Conservation (phyloP, 2,113 vertebrate species). For the Synchiropus splendidus region DNA sequence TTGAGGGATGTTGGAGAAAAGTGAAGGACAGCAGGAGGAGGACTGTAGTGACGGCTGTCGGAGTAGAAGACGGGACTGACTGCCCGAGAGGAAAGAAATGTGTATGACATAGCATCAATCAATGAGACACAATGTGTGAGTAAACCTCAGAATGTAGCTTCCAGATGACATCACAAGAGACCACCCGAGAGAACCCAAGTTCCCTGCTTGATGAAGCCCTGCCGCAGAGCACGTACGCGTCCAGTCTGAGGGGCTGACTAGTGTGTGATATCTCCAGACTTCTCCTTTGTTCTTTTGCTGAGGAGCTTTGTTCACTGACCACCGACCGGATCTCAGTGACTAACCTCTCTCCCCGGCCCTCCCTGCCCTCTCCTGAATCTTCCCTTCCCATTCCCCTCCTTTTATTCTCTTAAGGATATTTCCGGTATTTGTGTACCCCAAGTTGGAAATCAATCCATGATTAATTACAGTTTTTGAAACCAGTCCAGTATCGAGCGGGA, state of each 20-base stretch:
- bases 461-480: too few relatives aligned
- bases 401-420: constrained; percentile 6
- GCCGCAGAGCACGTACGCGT: constrained; percentile 59
- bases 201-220: constrained; percentile 35
- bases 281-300: constrained; percentile 50
- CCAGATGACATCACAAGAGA: constrained; percentile 29
- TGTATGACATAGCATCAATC: not conserved
- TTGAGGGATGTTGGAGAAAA: constrained; percentile 48
- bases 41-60: constrained; percentile 9
- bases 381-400: constrained; percentile 8
- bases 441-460: too few relatives aligned
- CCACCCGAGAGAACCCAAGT: constrained; percentile 10
- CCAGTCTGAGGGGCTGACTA: constrained; percentile 50
- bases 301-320: constrained; percentile 48
- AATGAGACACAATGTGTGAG: constrained; percentile 3
- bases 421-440: too few relatives aligned
- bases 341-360: constrained; percentile 20
- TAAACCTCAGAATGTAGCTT: constrained; percentile 11
- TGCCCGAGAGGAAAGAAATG: too few relatives aligned
- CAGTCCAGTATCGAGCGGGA: too few relatives aligned
- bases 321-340: constrained; percentile 52
- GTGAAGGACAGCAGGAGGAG: constrained; percentile 26
- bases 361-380: constrained; percentile 5
- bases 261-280: constrained; percentile 50
- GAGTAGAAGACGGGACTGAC: constrained; percentile 22